A percentile compares a stretch with the other conserved stretches of the same genome.
These are phyloP conservation scores for Meandrina meandrites DNA, from an alignment of 92 coral and sea anemone species.

Conservation along the genomic window DNA sequence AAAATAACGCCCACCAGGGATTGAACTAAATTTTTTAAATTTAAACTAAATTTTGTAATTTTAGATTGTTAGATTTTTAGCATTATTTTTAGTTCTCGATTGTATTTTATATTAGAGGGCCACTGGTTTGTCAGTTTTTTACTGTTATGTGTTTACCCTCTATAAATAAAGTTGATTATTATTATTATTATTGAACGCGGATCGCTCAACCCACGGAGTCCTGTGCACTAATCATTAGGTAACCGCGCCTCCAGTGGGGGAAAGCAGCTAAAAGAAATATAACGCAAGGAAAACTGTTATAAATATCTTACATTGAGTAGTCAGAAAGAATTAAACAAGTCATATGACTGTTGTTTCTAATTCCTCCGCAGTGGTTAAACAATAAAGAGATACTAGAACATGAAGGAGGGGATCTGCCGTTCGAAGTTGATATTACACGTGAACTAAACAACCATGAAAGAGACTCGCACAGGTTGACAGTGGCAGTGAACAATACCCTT, in stretches of 20 bases:
- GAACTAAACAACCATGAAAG: slow-evolving; percentile 6
- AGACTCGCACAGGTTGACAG: slow-evolving; percentile 56
- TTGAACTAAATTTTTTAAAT: too few species aligned
- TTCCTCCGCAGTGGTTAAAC: slow-evolving; percentile 77
- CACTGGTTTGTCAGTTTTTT: too few species aligned
- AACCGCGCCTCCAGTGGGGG: not conserved
- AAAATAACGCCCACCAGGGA: too few species aligned
- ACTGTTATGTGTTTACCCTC: too few species aligned
- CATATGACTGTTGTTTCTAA: not conserved
- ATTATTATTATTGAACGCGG: too few species aligned
- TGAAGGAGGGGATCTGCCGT: slow-evolving; percentile 88
- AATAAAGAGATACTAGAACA: slow-evolving; percentile 61
- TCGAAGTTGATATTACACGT: slow-evolving; percentile 67
- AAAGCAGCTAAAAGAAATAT: not conserved
- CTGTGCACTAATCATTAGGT: too few species aligned
- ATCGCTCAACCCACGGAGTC: too few species aligned
- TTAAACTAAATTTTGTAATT: too few species aligned
- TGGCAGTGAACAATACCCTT: slow-evolving; percentile 62
- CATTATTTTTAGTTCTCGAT: too few species aligned
- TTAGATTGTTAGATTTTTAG: too few species aligned
- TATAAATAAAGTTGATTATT: too few species aligned
- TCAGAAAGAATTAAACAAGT: not conserved
- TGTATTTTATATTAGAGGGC: too few species aligned
- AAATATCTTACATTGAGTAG: not conserved
- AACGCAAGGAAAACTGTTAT: not conserved